Base-by-base conservation (phyloP, 2,113 vertebrate genomes). In the Pleuronectes platessa region DNA sequence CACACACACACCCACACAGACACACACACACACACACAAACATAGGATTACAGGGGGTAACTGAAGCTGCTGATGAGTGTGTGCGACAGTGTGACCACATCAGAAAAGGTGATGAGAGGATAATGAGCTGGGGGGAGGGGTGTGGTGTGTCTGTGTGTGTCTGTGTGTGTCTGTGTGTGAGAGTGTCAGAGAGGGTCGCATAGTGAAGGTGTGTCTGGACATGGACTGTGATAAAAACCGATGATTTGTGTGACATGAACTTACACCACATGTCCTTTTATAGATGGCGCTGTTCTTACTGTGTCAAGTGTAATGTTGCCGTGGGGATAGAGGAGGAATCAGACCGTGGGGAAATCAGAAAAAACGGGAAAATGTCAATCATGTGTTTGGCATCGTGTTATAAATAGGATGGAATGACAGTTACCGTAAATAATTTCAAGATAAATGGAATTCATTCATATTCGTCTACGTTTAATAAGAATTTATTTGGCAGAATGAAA, bases 41-140 rank as follows among this genome's bases (percentile, higher is more conserved):
- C 31, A 45, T 24, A 21, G 47, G 59, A 31, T 37, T 31, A 53
- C 13, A 60, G 54, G 18, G 49, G 58, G 51, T 40, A 27, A 84
- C 69, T 70, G 78, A 71, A 74, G 67, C 68, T 35, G 76, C 62
- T 68, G 80, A 73, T 67, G 64, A 76, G 55, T 31, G 81, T 58
- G 81, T 58, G 68, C 55, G 75, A 81, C 71, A 74, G 40, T 49
- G 77, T 73, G 83, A 83, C 49, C 66, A 71, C 54, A 51, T 68
- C 68, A 63, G 68, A 51, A 58, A 63, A 86, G 87, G 73, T 76
- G 72, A 74, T 40, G 74, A 80, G 71, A 71, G 76, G 65, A 86
- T 87, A 85, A 90, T 71, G 76, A 88, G 78, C 23, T 40, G 27
- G 13, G 42, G 58, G 65, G 35, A 17, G 68, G 14, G 5, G 31